Percentiles rank a stretch among this genome's conserved stretches.
Conservation (phyloP, 2,797 vertebrate species). For the Semaprochilodus insignis region DNA sequence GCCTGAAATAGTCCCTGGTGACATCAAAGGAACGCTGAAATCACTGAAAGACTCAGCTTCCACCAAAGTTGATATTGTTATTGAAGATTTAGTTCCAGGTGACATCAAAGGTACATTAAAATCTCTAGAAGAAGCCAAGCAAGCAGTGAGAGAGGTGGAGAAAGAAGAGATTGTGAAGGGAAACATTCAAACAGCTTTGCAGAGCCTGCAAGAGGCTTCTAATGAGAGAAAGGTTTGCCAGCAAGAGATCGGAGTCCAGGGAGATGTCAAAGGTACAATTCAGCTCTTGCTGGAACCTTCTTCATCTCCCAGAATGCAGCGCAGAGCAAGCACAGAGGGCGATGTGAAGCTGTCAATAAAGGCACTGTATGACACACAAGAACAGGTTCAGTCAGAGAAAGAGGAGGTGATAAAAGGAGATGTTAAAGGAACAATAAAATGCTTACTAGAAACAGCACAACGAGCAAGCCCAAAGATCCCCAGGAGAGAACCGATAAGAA, state of each 20-base stretch:
- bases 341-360: slow-evolving; percentile 80
- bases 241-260: slow-evolving; percentile 76
- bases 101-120: slow-evolving; percentile 86
- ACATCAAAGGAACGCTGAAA: slow-evolving; percentile 85
- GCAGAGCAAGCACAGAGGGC: slow-evolving; percentile 70
- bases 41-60: slow-evolving; percentile 86
- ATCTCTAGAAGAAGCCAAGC: slow-evolving; percentile 83
- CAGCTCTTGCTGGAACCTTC: slow-evolving; percentile 80
- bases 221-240: slow-evolving; percentile 74
- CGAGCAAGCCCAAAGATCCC: slow-evolving; percentile 74
- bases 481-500: slow-evolving; percentile 73
- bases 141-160: slow-evolving; percentile 76
- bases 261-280: slow-evolving; percentile 79
- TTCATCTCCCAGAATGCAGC: slow-evolving; percentile 72
- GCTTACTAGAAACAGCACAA: slow-evolving; percentile 81
- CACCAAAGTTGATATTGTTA: slow-evolving; percentile 77
- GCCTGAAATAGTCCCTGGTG: slow-evolving; percentile 81
- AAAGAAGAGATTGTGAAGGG: slow-evolving; percentile 81
- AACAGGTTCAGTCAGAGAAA: slow-evolving; percentile 75
- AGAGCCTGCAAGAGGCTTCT: slow-evolving; percentile 76
- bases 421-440: slow-evolving; percentile 83
- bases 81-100: slow-evolving; percentile 84
- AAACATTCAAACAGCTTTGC: slow-evolving; percentile 75
- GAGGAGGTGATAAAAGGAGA: slow-evolving; percentile 81
- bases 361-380: slow-evolving; percentile 76